These are phyloP conservation scores for Ditula angustiorana DNA, from an alignment of 2,888 invertebrate species.

Conservation along the genomic window DNA sequence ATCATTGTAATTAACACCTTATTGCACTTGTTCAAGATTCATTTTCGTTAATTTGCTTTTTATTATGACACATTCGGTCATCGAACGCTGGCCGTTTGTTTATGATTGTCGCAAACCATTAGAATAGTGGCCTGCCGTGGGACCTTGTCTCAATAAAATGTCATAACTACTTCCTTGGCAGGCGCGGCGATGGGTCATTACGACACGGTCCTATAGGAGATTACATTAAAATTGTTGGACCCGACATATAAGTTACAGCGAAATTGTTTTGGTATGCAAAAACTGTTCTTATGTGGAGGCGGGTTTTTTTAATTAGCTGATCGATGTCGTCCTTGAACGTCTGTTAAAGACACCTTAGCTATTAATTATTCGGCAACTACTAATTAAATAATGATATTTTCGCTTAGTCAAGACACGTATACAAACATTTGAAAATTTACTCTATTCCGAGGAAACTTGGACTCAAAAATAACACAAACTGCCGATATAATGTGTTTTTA, in stretches of 20 bases:
- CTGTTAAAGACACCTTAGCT: not conserved
- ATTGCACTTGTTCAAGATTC: conserved; percentile 2
- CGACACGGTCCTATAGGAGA: not conserved
- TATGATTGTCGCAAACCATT: conserved; percentile 11
- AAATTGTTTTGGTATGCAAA: conserved; percentile 31
- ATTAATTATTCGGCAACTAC: not conserved
- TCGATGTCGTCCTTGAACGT: conserved; percentile 12
- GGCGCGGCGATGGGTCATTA: not conserved
- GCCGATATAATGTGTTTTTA: too few relatives aligned
- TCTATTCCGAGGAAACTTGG: too few relatives aligned
- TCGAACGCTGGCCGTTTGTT: conserved; percentile 30
- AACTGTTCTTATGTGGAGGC: conserved; percentile 21
- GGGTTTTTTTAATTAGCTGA: conserved; percentile 3
- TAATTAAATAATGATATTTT: not conserved
- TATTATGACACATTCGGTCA: conserved; percentile 31
- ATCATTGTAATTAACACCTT: conserved; percentile 11
- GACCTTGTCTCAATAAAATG: not conserved
- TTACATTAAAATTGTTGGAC: not conserved
- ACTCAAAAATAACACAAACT: too few relatives aligned
- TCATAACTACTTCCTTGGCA: not conserved
- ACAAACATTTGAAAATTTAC: too few relatives aligned
- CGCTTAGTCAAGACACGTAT: not conserved
- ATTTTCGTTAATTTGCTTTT: not conserved
- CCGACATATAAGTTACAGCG: not conserved
- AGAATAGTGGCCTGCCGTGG: not conserved